Evolutionary conservation across 2,113 vertebrate genomes (phyloP).

Genomic region (Paratilapia polleni): DNA sequence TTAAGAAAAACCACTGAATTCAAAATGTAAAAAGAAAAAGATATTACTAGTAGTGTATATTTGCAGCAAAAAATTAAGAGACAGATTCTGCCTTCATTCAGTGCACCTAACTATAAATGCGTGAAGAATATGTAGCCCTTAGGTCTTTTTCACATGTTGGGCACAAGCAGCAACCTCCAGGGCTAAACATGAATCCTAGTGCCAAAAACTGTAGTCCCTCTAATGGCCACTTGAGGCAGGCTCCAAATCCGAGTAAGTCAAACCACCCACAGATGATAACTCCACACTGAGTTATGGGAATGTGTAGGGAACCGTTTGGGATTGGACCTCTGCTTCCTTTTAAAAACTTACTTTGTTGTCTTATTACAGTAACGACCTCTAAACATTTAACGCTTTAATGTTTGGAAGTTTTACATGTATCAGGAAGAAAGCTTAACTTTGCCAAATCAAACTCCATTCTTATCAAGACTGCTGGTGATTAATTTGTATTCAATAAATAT

Average conservation of each 20-base stretch:
- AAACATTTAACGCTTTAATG: not conserved
- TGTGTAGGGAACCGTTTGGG: not conserved
- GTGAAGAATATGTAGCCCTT: not conserved
- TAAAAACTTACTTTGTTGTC: not conserved
- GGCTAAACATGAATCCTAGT: not conserved
- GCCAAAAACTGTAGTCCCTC: not conserved
- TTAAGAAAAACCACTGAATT: not conserved
- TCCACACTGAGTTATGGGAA: not conserved
- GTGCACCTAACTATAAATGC: not conserved
- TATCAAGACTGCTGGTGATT: slow-evolving; percentile 6
- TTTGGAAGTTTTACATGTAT: not conserved
- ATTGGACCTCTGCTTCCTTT: not conserved
- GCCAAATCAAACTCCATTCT: not conserved
- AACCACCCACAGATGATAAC: too few relatives aligned
- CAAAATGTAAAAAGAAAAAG: too few relatives aligned
- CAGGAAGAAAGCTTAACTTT: not conserved
- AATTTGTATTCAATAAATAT: slow-evolving; percentile 54
- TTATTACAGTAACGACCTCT: too few relatives aligned
- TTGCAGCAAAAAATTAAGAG: not conserved
- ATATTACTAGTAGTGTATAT: too few relatives aligned
- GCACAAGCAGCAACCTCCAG: not conserved
- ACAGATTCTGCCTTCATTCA: not conserved
- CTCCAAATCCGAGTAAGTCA: not conserved
- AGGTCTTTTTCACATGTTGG: not conserved
- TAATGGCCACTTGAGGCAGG: not conserved